Conservation (phyloP, 2,888 invertebrate species). For the Drosophila anomelani region DNA sequence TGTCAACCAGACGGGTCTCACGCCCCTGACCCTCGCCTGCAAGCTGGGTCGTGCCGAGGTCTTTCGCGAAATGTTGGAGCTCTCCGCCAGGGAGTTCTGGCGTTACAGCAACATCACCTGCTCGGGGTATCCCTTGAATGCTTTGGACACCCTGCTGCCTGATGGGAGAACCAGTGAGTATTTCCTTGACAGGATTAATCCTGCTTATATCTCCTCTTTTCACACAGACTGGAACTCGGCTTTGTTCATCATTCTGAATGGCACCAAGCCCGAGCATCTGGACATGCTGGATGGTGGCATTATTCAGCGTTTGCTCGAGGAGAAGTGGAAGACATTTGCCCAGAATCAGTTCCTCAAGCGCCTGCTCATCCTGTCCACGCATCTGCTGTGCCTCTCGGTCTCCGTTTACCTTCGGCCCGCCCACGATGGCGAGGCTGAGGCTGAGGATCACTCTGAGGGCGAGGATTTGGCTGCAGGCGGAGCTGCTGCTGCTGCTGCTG, state of each 20-base stretch:
- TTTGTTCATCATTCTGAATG: conserved; percentile 97
- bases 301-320: conserved; percentile 97
- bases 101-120: conserved; percentile 99
- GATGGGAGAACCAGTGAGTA: conserved; percentile 96
- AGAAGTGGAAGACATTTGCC: conserved; percentile 99
- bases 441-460: conserved; percentile 38
- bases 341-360: conserved; percentile 96
- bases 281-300: conserved; percentile 99
- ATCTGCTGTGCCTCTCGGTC: conserved; percentile 93
- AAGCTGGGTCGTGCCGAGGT: conserved; percentile 98
- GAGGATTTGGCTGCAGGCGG: conserved; percentile 38
- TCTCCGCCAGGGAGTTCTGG: conserved; percentile 98
- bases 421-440: conserved; percentile 76
- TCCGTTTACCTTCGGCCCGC: conserved; percentile 96
- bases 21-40: conserved; percentile 97
- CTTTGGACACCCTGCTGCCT: conserved; percentile 96
- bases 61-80: conserved; percentile 98
- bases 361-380: conserved; percentile 93
- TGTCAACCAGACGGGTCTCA: conserved; percentile 94
- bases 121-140: conserved; percentile 98
- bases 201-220: too few relatives aligned
- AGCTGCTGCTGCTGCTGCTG: conserved; percentile 31
- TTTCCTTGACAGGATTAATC: background rate
- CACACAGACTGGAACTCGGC: conserved; percentile 98
- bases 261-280: conserved; percentile 98